phyloP scores from a whole-genome alignment of 1,140 invertebrate species.

The Pseudomyrmex gracilis region DNA sequence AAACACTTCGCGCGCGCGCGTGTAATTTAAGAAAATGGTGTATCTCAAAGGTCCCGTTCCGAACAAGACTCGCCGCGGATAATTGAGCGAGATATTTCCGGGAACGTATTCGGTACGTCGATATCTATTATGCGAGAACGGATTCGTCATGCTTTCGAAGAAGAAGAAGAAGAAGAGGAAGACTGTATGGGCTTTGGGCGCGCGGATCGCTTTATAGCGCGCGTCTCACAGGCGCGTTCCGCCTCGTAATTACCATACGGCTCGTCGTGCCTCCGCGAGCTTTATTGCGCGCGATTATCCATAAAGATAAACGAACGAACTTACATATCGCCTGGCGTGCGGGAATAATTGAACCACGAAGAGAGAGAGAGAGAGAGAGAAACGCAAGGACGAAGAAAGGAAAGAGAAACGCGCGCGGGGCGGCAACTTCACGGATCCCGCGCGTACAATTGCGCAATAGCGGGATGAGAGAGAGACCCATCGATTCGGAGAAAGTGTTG shows the following conservation, averaged over 20 bases:
- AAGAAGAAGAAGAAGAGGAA: too few relatives aligned
- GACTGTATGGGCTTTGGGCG: constrained; percentile 31
- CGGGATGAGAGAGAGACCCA: too few relatives aligned
- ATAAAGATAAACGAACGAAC: constrained; percentile 49
- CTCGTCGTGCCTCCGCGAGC: constrained; percentile 39
- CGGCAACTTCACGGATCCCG: background rate
- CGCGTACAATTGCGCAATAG: too few relatives aligned
- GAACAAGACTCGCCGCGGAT: constrained; percentile 18
- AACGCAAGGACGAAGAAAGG: constrained; percentile 23
- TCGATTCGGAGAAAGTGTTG: too few relatives aligned
- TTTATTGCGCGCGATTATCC: constrained; percentile 52
- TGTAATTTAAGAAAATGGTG: constrained; percentile 35
- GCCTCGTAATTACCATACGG: constrained; percentile 53
- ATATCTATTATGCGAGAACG: constrained; percentile 38
- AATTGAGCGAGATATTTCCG: constrained; percentile 54
- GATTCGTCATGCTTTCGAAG: constrained; percentile 39
- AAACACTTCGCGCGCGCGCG: background rate
- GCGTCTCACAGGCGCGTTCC: constrained; percentile 36
- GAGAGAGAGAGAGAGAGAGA: background rate
- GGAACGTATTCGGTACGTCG: constrained; percentile 46
- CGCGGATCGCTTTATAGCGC: constrained; percentile 39
- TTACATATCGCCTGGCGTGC: constrained; percentile 33
- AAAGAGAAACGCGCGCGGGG: constrained; percentile 8
- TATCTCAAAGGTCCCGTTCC: constrained; percentile 22
- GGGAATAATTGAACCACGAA: constrained; percentile 39